Evolutionary conservation across 1,140 invertebrate genomes (phyloP).

Genomic region (Macrocentrus cingulum): DNA sequence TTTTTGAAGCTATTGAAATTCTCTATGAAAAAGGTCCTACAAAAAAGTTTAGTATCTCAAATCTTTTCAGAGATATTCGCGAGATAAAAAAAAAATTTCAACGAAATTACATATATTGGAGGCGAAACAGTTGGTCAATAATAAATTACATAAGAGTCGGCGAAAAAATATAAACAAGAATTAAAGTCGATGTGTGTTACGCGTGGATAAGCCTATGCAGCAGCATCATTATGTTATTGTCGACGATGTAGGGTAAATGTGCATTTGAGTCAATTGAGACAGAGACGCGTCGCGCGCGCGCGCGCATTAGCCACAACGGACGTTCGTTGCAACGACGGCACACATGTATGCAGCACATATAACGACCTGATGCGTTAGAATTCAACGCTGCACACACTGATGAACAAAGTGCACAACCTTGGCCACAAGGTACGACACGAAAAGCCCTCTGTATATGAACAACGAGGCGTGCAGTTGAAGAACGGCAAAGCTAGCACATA

Average conservation of each 20-base stretch:
- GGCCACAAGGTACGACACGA: slow-evolving; percentile 43
- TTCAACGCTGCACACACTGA: too few species aligned
- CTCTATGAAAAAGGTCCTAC: too few species aligned
- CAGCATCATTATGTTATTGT: slow-evolving; percentile 51
- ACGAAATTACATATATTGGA: too few species aligned
- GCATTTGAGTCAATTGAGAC: slow-evolving; percentile 55
- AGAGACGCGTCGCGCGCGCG: slow-evolving; percentile 7
- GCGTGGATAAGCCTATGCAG: slow-evolving; percentile 22
- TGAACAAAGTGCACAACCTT: too few species aligned
- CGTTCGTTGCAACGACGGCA: not conserved
- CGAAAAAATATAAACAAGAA: not conserved
- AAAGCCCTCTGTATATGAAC: too few species aligned
- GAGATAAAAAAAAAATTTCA: too few species aligned
- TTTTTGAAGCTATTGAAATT: too few species aligned
- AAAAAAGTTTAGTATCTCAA: too few species aligned
- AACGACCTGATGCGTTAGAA: too few species aligned
- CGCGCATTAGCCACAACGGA: not conserved
- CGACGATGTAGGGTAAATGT: slow-evolving; percentile 55
- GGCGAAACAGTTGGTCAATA: not conserved
- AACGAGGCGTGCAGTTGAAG: not conserved
- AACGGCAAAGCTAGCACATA: not conserved
- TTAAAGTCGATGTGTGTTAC: not conserved
- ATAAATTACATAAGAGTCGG: not conserved
- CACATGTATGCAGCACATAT: not conserved
- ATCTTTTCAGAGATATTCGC: too few species aligned